Base-by-base conservation (phyloP, 2,797 vertebrate species). In the Sebastes hubbsi region DNA sequence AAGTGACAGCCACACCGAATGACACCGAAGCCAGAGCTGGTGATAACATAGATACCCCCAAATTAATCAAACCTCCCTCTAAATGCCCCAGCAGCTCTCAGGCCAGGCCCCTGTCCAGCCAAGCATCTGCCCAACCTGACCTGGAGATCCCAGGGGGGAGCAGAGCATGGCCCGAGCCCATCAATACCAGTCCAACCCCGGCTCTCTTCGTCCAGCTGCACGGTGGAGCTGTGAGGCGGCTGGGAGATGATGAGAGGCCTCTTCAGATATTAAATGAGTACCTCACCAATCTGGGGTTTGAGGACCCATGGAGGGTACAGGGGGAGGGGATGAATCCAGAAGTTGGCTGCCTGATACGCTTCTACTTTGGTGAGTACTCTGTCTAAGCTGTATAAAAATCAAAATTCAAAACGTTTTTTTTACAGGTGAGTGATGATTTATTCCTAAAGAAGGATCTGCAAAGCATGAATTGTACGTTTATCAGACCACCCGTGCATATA, bases 291-390 rank as follows among this genome's bases (percentile, higher is more conserved):
- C 95, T 98, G 93, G 97, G 97, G 27, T 98, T 97, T 65, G 94
- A 97, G 81, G 97, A 98, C 89, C 92, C 95, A 27, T 96, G 96
- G 96, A 94, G 97, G 90, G 96, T 97, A 80, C 97, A 97, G 91
- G 97, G 97, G 81, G 97, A 98, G 88, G 97, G 96, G 64, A 96
- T 98, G 97, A 97, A 98, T 83, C 89, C 97, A 1, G 97, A 98
- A 88, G 95, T 97, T 1, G 97, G 97, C 91, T 97, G 97, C 88
- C 95, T 98, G 85, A 96, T 98, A 58, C 97, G 97, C 76, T 98
- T 98, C 94, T 98, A 97, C 83, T 96, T 97, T 91, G 97, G 97
- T 98, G 91, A 95, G 92, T 89, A 55, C 2, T 54, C 67, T 64
- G 13, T 56, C 6, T 4, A 2, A 46, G 10, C 18, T n/a, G 5